A percentile compares a stretch with the other conserved stretches of the same genome.
Evolutionary conservation across 1,140 invertebrate species (phyloP).

Genomic region (Drosophila aff.): DNA sequence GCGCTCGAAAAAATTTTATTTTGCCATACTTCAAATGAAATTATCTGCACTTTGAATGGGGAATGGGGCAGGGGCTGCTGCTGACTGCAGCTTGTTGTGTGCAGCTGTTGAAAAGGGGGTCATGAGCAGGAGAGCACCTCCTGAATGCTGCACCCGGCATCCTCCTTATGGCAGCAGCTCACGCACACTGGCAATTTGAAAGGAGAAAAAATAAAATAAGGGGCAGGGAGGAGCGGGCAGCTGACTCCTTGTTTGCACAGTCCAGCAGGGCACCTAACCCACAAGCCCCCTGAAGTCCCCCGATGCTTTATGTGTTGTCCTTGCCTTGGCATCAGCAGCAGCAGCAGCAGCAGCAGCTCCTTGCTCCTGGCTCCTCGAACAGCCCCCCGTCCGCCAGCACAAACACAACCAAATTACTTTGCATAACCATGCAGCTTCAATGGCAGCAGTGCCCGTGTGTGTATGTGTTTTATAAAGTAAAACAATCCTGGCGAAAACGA

Average conservation of each 20-base stretch:
- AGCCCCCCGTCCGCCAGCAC: constrained; percentile 13
- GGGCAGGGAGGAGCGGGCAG: constrained; percentile 19
- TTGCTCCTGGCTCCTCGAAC: constrained; percentile 15
- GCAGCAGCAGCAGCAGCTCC: constrained; percentile 10
- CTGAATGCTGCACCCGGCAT: background rate
- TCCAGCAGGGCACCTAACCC: constrained; percentile 55
- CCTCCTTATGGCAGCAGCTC: constrained; percentile 39
- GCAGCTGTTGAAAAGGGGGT: constrained; percentile 76
- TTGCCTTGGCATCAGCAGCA: constrained; percentile 46
- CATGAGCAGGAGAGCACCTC: constrained; percentile 54
- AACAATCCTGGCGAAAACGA: constrained; percentile 83
- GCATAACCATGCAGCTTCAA: constrained; percentile 81
- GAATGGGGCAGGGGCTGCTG: background rate
- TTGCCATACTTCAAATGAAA: constrained; percentile 82
- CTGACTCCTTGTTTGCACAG: constrained; percentile 55
- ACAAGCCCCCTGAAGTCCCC: constrained; percentile 47
- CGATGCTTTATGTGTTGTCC: constrained; percentile 77
- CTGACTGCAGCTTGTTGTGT: constrained; percentile 59
- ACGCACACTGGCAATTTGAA: constrained; percentile 79
- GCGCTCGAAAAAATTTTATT: constrained; percentile 69
- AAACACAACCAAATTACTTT: constrained; percentile 82
- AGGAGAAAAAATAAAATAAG: constrained; percentile 52
- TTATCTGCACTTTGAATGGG: constrained; percentile 73
- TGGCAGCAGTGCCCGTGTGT: constrained; percentile 32
- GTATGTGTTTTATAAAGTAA: constrained; percentile 77